phyloP scores from a whole-genome alignment of 2,797 vertebrate genomes.

The Muscicapa comitata region DNA sequence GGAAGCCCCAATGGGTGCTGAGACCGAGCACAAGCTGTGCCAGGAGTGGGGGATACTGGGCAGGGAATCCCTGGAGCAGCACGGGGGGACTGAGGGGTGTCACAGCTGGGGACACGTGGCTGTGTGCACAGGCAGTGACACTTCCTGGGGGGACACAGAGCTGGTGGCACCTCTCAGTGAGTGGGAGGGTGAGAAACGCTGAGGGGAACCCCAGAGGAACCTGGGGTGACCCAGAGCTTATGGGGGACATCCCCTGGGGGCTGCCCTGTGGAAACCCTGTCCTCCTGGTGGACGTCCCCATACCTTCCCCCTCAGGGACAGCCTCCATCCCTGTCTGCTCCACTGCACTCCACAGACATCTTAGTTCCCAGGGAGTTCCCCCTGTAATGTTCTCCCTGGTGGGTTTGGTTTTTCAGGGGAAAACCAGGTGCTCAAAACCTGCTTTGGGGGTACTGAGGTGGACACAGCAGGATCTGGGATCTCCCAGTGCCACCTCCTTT shows the following conservation, averaged over 20 bases:
- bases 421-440: neutral
- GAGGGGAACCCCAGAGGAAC: neutral
- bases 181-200: neutral
- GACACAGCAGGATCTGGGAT: neutral
- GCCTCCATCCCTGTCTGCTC: neutral
- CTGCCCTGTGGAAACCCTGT: neutral
- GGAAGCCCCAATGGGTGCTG: neutral
- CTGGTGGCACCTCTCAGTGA: neutral
- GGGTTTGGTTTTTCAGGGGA: neutral
- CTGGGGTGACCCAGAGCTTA: neutral
- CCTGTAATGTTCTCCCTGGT: neutral
- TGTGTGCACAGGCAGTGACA: neutral
- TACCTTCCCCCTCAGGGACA: neutral
- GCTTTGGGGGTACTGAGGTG: neutral
- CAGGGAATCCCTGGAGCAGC: neutral
- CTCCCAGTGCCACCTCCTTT: neutral
- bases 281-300: neutral
- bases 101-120: neutral
- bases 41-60: rapidly evolving
- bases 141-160: neutral
- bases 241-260: neutral
- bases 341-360: neutral
- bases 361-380: neutral
- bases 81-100: rapidly evolving
- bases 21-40: neutral